phyloP scores from a whole-genome alignment of 2,113 vertebrate genomes.

The Lepus timidus region DNA sequence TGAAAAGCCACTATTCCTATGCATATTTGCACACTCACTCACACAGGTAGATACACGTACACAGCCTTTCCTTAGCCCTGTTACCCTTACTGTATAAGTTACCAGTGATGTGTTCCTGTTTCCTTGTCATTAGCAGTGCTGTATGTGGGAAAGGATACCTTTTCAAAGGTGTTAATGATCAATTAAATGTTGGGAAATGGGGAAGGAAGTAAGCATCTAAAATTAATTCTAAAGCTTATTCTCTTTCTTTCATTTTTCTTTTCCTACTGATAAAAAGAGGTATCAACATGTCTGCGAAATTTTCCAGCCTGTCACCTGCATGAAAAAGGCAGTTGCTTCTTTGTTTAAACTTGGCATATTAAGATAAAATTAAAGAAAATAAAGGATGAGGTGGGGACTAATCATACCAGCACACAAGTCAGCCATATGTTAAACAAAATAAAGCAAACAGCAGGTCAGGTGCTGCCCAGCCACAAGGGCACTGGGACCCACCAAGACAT shows the following conservation, averaged over 20 bases:
- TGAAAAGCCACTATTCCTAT: background rate
- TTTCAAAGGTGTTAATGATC: background rate
- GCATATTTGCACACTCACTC: background rate
- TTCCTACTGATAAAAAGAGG: conserved; percentile 48
- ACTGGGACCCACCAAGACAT: background rate
- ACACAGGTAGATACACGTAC: background rate
- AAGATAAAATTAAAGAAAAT: conserved; percentile 38
- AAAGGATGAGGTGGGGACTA: background rate
- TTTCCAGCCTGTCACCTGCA: conserved; percentile 32
- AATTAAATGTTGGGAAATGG: conserved; percentile 13
- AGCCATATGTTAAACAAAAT: background rate
- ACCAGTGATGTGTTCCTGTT: background rate
- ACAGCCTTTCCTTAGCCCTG: background rate
- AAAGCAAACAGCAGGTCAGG: background rate
- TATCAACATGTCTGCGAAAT: conserved; percentile 39
- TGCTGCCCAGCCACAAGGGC: background rate
- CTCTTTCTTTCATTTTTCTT: background rate
- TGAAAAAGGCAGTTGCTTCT: conserved; percentile 8
- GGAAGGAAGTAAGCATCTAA: background rate
- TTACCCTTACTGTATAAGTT: background rate
- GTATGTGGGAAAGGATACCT: background rate
- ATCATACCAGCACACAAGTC: background rate
- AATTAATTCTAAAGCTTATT: conserved; percentile 23
- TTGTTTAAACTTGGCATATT: background rate
- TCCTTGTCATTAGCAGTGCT: background rate